phyloP scores from a whole-genome alignment of 1,140 invertebrate species.

The Philaenus spumarius region DNA sequence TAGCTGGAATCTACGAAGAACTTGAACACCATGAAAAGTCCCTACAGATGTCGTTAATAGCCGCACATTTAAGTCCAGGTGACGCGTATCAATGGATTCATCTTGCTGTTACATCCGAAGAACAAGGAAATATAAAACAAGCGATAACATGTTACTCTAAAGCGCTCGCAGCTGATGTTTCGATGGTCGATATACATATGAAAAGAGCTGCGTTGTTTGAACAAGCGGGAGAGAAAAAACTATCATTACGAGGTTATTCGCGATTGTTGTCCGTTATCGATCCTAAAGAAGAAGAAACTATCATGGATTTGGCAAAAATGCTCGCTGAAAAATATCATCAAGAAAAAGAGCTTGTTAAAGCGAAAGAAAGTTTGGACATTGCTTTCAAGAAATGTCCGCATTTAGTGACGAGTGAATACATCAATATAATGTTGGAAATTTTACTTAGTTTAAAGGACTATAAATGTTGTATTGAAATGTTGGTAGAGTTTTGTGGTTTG shows the following conservation, averaged over 20 bases:
- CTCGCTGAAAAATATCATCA: conserved; percentile 68
- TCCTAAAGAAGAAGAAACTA: conserved; percentile 54
- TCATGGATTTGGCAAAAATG: conserved; percentile 68
- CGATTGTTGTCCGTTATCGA: conserved; percentile 60
- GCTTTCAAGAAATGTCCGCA: conserved; percentile 64
- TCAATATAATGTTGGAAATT: conserved; percentile 79
- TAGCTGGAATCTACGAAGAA: conserved; percentile 85
- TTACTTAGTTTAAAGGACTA: conserved; percentile 66
- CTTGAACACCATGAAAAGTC: conserved; percentile 72
- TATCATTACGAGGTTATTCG: conserved; percentile 63
- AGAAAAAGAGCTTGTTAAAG: conserved; percentile 62
- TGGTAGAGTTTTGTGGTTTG: conserved; percentile 56
- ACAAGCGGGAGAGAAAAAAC: conserved; percentile 59
- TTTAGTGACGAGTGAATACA: conserved; percentile 60
- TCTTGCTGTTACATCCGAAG: conserved; percentile 69
- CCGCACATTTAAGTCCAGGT: conserved; percentile 73
- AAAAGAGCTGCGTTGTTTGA: conserved; percentile 64
- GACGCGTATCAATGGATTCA: conserved; percentile 79
- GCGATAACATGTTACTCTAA: conserved; percentile 77
- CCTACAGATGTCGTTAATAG: conserved; percentile 78
- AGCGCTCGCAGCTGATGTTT: conserved; percentile 63
- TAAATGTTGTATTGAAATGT: conserved; percentile 57
- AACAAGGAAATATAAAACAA: conserved; percentile 65
- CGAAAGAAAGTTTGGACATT: conserved; percentile 65
- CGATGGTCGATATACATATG: conserved; percentile 63